These are phyloP conservation scores for Falco novaeseelandiae DNA, from an alignment of 2,797 vertebrate genomes.

Conservation along the genomic window DNA sequence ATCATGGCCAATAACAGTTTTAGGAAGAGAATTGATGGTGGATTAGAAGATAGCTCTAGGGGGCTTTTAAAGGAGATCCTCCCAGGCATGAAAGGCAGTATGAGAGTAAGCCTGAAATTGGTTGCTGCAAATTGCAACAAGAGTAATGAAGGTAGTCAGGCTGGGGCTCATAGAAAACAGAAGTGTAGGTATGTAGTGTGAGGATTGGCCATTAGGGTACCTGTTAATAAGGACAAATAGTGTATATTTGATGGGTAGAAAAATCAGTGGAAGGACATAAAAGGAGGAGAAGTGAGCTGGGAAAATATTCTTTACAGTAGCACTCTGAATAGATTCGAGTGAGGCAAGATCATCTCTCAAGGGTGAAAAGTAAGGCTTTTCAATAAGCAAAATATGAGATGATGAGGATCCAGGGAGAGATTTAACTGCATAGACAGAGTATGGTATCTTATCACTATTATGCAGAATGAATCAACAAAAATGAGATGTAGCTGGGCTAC, in stretches of 20 bases:
- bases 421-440: background rate
- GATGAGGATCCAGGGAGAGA: slow-evolving; percentile 36
- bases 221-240: slow-evolving; percentile 42
- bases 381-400: slow-evolving; percentile 35
- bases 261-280: background rate
- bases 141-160: background rate
- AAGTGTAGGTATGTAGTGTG: background rate
- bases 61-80: slow-evolving; percentile 37
- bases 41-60: slow-evolving; percentile 7
- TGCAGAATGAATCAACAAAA: slow-evolving; percentile 50
- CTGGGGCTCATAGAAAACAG: background rate
- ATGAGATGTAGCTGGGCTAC: background rate
- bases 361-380: slow-evolving; percentile 11
- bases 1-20: slow-evolving; percentile 30
- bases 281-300: background rate
- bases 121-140: slow-evolving; percentile 1
- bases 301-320: background rate
- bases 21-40: slow-evolving; percentile 20
- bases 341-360: slow-evolving; percentile 3
- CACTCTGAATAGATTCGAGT: background rate
- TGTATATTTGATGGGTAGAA: background rate
- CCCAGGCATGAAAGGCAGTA: background rate
- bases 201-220: background rate
- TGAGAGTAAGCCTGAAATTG: background rate
- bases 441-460: slow-evolving; percentile 26